Conservation (phyloP, 2,888 invertebrate species). For the Chrysolina haemoptera region DNA sequence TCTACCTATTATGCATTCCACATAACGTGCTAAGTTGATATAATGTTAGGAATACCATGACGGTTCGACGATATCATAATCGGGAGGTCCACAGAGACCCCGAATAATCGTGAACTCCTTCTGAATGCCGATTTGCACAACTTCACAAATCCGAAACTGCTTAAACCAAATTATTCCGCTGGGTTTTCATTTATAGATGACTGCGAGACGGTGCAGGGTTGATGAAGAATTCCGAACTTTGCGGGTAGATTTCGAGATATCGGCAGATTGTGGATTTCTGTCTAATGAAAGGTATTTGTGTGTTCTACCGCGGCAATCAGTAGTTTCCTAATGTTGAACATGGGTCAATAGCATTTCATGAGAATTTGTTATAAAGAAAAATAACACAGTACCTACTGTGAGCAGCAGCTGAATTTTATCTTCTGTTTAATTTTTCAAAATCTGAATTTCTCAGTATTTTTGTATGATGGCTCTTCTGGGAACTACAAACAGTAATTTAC, state of each 20-base stretch:
- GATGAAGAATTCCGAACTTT: constrained; percentile 13
- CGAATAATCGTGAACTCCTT: constrained; percentile 33
- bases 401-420: too few relatives aligned
- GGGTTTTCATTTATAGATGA: constrained; percentile 24
- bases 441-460: too few relatives aligned
- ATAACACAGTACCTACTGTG: too few relatives aligned
- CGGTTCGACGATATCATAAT: constrained; percentile 30
- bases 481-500: too few relatives aligned
- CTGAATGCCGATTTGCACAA: constrained; percentile 39
- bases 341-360: background rate
- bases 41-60: constrained; percentile 27
- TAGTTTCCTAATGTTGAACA: background rate
- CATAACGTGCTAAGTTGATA: constrained; percentile 33
- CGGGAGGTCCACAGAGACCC: constrained; percentile 22
- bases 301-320: background rate
- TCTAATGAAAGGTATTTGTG: background rate
- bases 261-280: constrained; percentile 13
- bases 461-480: too few relatives aligned
- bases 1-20: constrained; percentile 32
- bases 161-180: constrained; percentile 43
- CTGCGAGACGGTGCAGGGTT: constrained; percentile 3
- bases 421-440: too few relatives aligned
- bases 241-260: constrained; percentile 7
- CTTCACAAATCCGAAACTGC: constrained; percentile 47
- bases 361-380: background rate